These are phyloP conservation scores for Neodiprion lecontei DNA, from an alignment of 1,140 invertebrate species.

Conservation along the genomic window DNA sequence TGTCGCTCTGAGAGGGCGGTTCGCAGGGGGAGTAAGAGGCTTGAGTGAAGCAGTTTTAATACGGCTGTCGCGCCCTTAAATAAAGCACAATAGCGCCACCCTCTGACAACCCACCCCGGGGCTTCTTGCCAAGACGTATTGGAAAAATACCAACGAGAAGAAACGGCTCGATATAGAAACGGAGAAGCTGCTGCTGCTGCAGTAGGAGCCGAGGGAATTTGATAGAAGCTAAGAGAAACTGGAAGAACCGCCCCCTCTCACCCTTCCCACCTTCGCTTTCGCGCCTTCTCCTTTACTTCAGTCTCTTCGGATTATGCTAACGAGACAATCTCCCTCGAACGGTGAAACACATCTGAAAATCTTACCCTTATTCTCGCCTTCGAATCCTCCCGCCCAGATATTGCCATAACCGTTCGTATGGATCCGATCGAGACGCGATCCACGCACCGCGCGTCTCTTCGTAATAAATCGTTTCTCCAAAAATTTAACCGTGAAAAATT, in stretches of 20 bases:
- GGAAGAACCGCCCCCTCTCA: too few species aligned
- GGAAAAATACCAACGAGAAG: slow-evolving; percentile 27
- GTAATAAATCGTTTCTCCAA: too few species aligned
- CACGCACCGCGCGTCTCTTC: too few species aligned
- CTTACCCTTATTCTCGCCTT: slow-evolving; percentile 34
- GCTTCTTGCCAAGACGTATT: slow-evolving; percentile 22
- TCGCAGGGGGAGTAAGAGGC: slow-evolving; percentile 33
- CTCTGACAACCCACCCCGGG: slow-evolving; percentile 6
- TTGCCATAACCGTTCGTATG: too few species aligned
- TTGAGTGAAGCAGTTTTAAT: slow-evolving; percentile 38
- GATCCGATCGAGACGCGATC: too few species aligned
- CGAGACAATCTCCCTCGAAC: slow-evolving; percentile 42
- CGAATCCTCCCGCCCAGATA: slow-evolving; percentile 35
- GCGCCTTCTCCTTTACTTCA: slow-evolving; percentile 12
- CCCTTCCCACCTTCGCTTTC: not conserved
- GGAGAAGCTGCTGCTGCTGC: slow-evolving; percentile 9
- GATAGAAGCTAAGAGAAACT: too few species aligned
- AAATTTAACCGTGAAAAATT: too few species aligned
- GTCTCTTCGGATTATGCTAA: slow-evolving; percentile 52
- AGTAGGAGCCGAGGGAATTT: slow-evolving; percentile 6
- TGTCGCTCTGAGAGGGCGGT: not conserved
- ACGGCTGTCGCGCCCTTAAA: slow-evolving; percentile 36
- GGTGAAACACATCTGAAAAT: slow-evolving; percentile 30
- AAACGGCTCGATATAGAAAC: slow-evolving; percentile 8
- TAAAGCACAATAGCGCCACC: slow-evolving; percentile 29